These are phyloP conservation scores for Pygoscelis antarcticus DNA, from an alignment of 2,113 vertebrate genomes.

Conservation along the genomic window DNA sequence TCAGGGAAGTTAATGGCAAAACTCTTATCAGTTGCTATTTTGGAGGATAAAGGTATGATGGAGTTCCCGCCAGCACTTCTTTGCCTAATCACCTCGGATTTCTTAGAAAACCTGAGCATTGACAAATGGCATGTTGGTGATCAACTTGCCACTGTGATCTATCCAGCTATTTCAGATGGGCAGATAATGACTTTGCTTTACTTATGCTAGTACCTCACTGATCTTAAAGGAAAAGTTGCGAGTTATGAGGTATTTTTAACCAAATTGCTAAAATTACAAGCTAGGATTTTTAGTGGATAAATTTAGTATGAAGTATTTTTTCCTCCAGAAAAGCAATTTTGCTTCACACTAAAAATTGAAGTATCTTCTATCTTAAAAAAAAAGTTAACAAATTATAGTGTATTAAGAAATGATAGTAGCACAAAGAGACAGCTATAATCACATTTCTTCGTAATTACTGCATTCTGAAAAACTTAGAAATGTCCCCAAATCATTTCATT, in stretches of 20 bases:
- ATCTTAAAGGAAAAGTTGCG: neutral
- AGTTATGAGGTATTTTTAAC: neutral
- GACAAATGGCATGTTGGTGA: neutral
- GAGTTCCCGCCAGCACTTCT: neutral
- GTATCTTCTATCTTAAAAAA: conserved; percentile 1
- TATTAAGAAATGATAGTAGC: conserved; percentile 26
- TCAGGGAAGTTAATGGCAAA: neutral
- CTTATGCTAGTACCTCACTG: neutral
- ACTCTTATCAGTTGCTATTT: neutral
- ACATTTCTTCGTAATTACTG: conserved; percentile 32
- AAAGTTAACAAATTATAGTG: conserved; percentile 31
- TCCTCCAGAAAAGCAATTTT: conserved; percentile 17
- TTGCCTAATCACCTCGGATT: neutral
- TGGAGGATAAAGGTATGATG: neutral
- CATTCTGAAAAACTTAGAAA: conserved; percentile 33
- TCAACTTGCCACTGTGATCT: neutral
- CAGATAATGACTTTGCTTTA: neutral
- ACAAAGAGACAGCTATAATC: conserved; percentile 45
- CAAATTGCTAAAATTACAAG: neutral
- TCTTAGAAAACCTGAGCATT: neutral
- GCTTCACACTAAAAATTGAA: conserved; percentile 11
- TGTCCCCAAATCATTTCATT: conserved; percentile 53
- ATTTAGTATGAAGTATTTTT: conserved; percentile 31
- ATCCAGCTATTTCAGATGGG: neutral
- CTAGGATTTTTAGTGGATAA: neutral